Evolutionary conservation across 2,888 invertebrate species (phyloP).

Genomic region (Sphecodes monilicornis): DNA sequence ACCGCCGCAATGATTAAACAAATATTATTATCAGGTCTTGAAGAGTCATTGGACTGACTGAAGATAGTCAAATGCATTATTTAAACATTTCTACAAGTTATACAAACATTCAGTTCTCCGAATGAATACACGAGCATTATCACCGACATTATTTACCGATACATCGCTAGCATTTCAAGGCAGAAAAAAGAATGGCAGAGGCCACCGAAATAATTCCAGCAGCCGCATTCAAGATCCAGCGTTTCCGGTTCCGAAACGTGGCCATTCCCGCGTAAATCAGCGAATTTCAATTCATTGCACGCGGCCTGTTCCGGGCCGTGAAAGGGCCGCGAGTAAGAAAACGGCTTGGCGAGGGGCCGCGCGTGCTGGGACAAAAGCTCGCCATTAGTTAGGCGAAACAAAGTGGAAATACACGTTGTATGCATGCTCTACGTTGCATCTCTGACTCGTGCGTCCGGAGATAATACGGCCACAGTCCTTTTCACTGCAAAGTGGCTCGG

Average conservation of each 20-base stretch:
- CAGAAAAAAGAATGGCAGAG: not conserved
- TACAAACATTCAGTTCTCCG: too few species aligned
- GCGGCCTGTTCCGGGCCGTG: slow-evolving; percentile 17
- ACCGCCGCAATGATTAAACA: too few species aligned
- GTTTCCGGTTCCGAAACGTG: not conserved
- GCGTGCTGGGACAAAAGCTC: slow-evolving; percentile 30
- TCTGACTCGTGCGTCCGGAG: slow-evolving; percentile 29
- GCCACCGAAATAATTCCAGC: not conserved
- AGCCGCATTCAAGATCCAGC: not conserved
- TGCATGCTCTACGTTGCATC: slow-evolving; percentile 27
- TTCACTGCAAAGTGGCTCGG: slow-evolving; percentile 47
- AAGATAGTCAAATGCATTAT: too few species aligned
- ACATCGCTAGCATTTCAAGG: too few species aligned
- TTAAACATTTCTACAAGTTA: too few species aligned
- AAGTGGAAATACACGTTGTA: slow-evolving; percentile 51
- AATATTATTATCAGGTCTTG: too few species aligned
- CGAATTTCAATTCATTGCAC: slow-evolving; percentile 41
- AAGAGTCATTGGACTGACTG: too few species aligned
- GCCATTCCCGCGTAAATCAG: slow-evolving; percentile 29
- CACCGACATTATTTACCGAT: too few species aligned
- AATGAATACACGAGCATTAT: too few species aligned
- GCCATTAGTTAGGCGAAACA: slow-evolving; percentile 56
- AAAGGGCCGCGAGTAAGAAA: slow-evolving; percentile 36
- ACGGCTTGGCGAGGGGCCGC: not conserved
- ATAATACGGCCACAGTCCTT: slow-evolving; percentile 44